Evolutionary conservation across 2,797 vertebrate species (phyloP).

Genomic region (Acanthiza pusilla): DNA sequence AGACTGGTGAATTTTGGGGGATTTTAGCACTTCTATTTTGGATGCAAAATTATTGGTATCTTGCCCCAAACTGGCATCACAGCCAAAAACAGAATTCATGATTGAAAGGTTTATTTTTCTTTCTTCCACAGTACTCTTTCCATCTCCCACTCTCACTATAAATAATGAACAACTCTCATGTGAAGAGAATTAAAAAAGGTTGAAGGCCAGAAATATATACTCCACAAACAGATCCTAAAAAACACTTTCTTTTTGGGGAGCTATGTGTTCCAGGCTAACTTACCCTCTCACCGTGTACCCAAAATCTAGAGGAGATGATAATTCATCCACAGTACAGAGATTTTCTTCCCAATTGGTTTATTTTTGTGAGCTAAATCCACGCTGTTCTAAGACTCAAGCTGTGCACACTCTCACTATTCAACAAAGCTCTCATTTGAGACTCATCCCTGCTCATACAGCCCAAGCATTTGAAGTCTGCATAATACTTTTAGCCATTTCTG

Average conservation of each 20-base stretch:
- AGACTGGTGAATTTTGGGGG: constrained; percentile 31
- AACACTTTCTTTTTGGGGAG: not conserved
- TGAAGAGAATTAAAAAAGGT: constrained; percentile 6
- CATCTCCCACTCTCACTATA: constrained; percentile 42
- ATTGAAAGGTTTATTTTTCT: constrained; percentile 36
- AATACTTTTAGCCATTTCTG: not conserved
- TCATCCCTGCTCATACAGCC: not conserved
- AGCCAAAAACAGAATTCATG: constrained; percentile 16
- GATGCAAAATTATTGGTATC: not conserved
- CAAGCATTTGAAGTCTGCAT: not conserved
- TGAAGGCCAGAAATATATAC: constrained; percentile 3
- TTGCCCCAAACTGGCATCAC: not conserved
- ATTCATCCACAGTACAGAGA: not conserved
- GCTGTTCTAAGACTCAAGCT: not conserved
- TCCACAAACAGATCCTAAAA: not conserved
- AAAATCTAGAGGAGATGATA: not conserved
- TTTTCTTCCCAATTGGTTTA: not conserved
- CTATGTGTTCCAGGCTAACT: not conserved
- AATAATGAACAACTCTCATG: constrained; percentile 32
- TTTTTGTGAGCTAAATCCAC: not conserved
- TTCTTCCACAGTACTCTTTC: constrained; percentile 3
- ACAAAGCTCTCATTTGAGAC: not conserved
- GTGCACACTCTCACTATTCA: not conserved
- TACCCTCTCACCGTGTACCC: not conserved
- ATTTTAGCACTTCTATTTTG: constrained; percentile 35